Percentiles rank a stretch among this genome's conserved stretches.
phyloP scores from a whole-genome alignment of 2,888 invertebrate genomes.

The Cyclophora punctaria region DNA sequence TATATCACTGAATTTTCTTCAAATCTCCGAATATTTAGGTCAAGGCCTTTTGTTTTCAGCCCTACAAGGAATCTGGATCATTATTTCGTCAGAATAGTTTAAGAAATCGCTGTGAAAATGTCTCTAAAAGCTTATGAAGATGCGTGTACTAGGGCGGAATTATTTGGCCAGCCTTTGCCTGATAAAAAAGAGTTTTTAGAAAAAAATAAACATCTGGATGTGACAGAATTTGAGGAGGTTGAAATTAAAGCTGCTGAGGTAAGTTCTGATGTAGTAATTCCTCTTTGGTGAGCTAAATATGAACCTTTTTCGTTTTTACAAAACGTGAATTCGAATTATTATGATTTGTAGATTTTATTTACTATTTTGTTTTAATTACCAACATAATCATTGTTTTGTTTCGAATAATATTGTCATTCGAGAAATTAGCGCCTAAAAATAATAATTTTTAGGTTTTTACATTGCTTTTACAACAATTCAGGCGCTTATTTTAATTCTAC shows the following conservation, averaged over 20 bases:
- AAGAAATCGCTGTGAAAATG: constrained; percentile 45
- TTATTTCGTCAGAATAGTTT: constrained; percentile 2
- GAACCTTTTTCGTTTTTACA: too few species aligned
- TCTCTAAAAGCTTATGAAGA: constrained; percentile 82
- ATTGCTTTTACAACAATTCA: too few species aligned
- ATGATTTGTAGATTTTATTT: too few species aligned
- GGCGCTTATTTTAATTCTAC: too few species aligned
- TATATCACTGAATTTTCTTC: constrained; percentile 1
- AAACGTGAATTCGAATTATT: too few species aligned
- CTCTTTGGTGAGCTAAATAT: too few species aligned
- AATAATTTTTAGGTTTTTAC: too few species aligned
- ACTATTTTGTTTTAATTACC: too few species aligned
- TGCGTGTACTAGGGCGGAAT: constrained; percentile 85
- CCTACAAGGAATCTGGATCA: constrained; percentile 10
- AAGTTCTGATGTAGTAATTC: background rate
- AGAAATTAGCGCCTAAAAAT: too few species aligned
- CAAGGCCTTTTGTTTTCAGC: constrained; percentile 23
- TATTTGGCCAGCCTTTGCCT: constrained; percentile 82
- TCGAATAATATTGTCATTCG: too few species aligned
- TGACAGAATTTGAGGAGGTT: constrained; percentile 72
- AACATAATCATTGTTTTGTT: too few species aligned
- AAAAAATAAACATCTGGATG: constrained; percentile 70
- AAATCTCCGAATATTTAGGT: constrained; percentile 19
- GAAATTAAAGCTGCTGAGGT: constrained; percentile 63
- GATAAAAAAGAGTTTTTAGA: constrained; percentile 79